Conservation (phyloP, 2,888 invertebrate genomes). For the Eupithecia tripunctaria region DNA sequence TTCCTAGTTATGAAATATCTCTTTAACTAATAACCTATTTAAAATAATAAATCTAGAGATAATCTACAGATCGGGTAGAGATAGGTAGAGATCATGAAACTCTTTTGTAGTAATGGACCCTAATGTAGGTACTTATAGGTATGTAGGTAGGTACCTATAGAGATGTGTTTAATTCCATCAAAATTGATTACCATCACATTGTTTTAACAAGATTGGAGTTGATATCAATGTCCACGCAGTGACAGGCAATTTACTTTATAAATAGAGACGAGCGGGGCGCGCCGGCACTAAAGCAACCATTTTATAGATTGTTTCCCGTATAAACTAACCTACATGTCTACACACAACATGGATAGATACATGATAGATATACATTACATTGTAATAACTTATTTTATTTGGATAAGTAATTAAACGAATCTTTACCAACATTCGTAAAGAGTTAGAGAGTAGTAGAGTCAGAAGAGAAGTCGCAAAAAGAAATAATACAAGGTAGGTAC, state of each 20-base stretch:
- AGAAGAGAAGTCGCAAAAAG: background rate
- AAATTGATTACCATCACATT: constrained; percentile 51
- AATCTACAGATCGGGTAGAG: background rate
- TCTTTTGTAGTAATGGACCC: background rate
- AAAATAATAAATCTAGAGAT: background rate
- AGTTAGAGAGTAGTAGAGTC: background rate
- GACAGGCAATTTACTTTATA: constrained; percentile 78
- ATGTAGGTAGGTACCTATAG: too few species aligned
- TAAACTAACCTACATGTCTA: background rate
- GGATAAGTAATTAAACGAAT: constrained; percentile 16
- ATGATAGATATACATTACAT: constrained; percentile 31
- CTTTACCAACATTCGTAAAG: background rate
- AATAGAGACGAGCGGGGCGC: constrained; percentile 75
- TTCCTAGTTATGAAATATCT: too few species aligned
- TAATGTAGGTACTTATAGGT: background rate
- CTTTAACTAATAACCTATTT: too few species aligned
- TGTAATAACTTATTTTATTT: constrained; percentile 35
- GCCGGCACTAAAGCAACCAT: constrained; percentile 72
- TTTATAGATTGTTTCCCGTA: constrained; percentile 72
- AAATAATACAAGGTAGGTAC: too few species aligned
- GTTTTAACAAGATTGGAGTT: constrained; percentile 67
- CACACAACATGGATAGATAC: background rate
- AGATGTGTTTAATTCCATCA: background rate
- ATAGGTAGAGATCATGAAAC: background rate
- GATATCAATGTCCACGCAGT: constrained; percentile 71